These are phyloP conservation scores for Drosophila rubida DNA, from an alignment of 2,888 invertebrate genomes.

Conservation along the genomic window DNA sequence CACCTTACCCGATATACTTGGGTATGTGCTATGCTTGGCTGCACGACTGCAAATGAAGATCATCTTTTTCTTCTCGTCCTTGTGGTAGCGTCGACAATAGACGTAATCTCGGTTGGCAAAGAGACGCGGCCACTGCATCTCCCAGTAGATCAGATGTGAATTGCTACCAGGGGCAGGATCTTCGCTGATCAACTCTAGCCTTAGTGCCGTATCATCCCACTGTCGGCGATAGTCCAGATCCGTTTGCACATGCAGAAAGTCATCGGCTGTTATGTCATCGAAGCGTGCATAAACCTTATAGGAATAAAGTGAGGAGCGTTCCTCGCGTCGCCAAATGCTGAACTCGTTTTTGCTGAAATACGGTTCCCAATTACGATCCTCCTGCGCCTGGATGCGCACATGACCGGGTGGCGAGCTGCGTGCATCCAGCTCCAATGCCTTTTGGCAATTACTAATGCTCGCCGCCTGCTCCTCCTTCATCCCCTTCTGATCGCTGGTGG, in stretches of 20 bases:
- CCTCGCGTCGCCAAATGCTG: conserved; percentile 92
- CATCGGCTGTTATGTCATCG: conserved; percentile 90
- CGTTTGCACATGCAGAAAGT: conserved; percentile 93
- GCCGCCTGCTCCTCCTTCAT: conserved; percentile 68
- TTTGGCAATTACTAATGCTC: conserved; percentile 85
- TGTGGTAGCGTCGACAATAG: conserved; percentile 89
- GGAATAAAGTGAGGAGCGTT: conserved; percentile 89
- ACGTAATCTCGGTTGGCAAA: conserved; percentile 95
- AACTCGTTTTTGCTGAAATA: conserved; percentile 92
- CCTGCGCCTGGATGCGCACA: conserved; percentile 62
- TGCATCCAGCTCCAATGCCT: conserved; percentile 31
- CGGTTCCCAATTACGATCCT: conserved; percentile 86
- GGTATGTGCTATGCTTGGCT: conserved; percentile 89
- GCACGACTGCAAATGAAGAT: conserved; percentile 89
- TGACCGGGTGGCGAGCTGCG: conserved; percentile 41
- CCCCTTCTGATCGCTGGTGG: neutral
- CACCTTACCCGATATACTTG: conserved; percentile 88
- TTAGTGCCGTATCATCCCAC: conserved; percentile 92
- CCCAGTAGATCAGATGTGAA: conserved; percentile 94
- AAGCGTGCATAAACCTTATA: conserved; percentile 95
- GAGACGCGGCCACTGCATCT: conserved; percentile 93
- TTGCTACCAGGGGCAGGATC: conserved; percentile 87
- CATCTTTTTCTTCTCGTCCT: conserved; percentile 87
- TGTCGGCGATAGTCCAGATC: conserved; percentile 91
- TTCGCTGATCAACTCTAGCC: conserved; percentile 89